Evolutionary conservation across 2,113 vertebrate genomes (phyloP), one percentile per base, ranked within the genome.

Genomic region (Muntiacus muntjak): DNA sequence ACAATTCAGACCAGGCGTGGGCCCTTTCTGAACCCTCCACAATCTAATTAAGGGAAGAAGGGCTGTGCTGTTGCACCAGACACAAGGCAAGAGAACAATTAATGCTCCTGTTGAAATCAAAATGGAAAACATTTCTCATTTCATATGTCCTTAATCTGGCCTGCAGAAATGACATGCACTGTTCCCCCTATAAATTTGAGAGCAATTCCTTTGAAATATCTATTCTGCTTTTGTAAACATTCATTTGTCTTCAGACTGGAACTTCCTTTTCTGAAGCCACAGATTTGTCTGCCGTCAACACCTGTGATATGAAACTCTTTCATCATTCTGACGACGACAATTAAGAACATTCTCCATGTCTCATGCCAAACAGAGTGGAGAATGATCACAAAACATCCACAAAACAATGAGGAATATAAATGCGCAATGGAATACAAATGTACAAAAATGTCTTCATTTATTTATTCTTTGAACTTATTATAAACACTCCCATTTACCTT

Each of bases 261-360:
- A 82, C 79, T 94, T 92, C n/a, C 50, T 91, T 90, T 96, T 96
- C 96, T 87, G 81, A 97, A 96, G 86, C n/a, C 62, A 82, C 54
- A 86, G 30, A 91, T 98, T 83, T 86, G 76, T 94, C 78, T 91
- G 36, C 87, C 25, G n/a, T 95, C 92, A 92, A 81, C 94, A 95
- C 92, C 84, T 97, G 89, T 87, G 93, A 89, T 97, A 95, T 94
- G 91, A 96, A 97, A 94, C 62, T 92, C 79, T 93, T 98, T 95
- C 74, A 95, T 98, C 93, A 97, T 97, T 86, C 87, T 92, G 93
- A 67, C 0, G 2, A 64, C 0, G 7, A 90, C 79, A 97, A 96
- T 97, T 96, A 96, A 93, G 83, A 96, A 76, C 6, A 4, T 81
- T 96, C 50, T 57, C 90, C 64, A 55, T 19, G 58, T 87, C 43